A percentile compares a stretch with the other conserved stretches of the same genome.
Conservation (phyloP, 2,113 vertebrate species). For the Thamnophis sirtalis region DNA sequence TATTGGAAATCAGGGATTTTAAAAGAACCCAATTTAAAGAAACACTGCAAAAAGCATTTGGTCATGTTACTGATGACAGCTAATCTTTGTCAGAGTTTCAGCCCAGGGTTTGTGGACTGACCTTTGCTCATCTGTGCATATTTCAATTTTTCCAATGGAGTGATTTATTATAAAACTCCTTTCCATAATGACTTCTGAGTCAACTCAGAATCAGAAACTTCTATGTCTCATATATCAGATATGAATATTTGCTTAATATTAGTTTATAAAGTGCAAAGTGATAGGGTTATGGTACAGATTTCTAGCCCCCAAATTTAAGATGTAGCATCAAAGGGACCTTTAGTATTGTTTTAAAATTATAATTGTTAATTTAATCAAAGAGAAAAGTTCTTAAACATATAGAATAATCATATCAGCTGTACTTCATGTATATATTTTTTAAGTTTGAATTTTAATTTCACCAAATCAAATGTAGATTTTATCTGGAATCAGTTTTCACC, state of each 20-base stretch:
- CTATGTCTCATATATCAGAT: background rate
- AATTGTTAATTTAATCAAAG: background rate
- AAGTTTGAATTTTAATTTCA: background rate
- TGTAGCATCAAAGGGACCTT: background rate
- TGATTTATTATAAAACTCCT: background rate
- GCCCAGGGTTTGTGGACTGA: slow-evolving; percentile 30
- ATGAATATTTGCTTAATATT: background rate
- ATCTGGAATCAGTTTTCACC: background rate
- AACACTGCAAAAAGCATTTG: background rate
- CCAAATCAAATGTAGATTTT: background rate
- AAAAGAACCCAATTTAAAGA: background rate
- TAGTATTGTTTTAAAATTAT: background rate
- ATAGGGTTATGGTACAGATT: background rate
- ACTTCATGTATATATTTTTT: background rate
- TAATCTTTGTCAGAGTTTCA: slow-evolving; percentile 39
- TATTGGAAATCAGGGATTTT: slow-evolving; percentile 11
- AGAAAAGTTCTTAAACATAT: background rate
- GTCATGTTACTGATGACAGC: background rate
- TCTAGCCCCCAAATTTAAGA: background rate
- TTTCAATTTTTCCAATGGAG: slow-evolving; percentile 4
- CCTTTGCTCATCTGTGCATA: slow-evolving; percentile 40
- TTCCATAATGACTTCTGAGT: background rate
- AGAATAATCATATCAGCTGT: background rate
- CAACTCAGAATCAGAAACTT: background rate
- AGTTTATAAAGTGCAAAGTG: background rate